Base-by-base conservation (phyloP, 2,113 vertebrate species). In the Lepus americanus region DNA sequence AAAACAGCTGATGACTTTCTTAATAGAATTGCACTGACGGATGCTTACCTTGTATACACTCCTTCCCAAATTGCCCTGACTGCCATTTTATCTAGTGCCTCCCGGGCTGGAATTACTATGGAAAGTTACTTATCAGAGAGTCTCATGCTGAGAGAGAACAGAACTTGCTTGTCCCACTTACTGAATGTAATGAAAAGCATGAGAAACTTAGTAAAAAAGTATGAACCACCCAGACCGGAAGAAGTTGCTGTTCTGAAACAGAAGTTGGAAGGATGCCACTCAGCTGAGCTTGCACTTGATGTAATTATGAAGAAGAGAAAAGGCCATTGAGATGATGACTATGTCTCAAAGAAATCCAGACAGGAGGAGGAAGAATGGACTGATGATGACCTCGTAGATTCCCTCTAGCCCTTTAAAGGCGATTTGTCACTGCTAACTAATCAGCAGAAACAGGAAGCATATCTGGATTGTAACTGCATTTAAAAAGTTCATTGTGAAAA, bases 1-100 rank as follows among this genome's bases (percentile, higher is more conserved):
- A 99, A 99, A 97, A 98, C 98, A 76, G 99, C 99, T 0, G 99
- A 99, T 95, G 99, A 99, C 93, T 99, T 99, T 92, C 99, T 99
- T 74, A 99, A 97, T 49, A 98, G 99, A 93, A 98, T 99, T 81
- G 96, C 99, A 31, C 95, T 99, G 98, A 99, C 99, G 0, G 99
- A 99, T 85, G 98, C 98, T 0, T 99, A 99, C 4, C 98, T 99
- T 81, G 98, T 99, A 22, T 99, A 99, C 36, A 96, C 98, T 44
- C 99, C 99, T 0, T 99, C 99, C 3, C 99, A 99, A 95, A 99
- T 99, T 0, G 99, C 99, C 96, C 98, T 99, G 9, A 98, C 99
- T 4, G 99, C 99, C 0, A 98, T 99, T 92, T 97, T 99, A 77
- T 99, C 99, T 89, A 99, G 99, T 87, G 99, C 99, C 6, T 99